These are phyloP conservation scores for Rhabdornis inornatus DNA, from an alignment of 2,113 vertebrate genomes.

Conservation along the genomic window DNA sequence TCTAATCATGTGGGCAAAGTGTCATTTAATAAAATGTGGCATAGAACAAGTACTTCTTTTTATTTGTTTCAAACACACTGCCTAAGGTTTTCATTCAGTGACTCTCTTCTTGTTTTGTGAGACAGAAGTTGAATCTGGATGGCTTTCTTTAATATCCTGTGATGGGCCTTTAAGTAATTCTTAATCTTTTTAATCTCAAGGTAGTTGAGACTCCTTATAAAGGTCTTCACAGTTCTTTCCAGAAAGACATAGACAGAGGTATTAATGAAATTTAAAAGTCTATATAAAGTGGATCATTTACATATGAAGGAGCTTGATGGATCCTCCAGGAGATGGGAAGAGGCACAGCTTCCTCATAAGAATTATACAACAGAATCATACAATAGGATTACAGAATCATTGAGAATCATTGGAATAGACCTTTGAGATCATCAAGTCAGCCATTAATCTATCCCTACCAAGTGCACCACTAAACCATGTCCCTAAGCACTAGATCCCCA, in stretches of 20 bases:
- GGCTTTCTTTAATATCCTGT: not conserved
- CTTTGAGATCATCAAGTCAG: not conserved
- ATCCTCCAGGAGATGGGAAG: not conserved
- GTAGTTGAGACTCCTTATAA: not conserved
- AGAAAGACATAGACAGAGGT: not conserved
- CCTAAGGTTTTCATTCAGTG: not conserved
- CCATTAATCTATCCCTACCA: not conserved
- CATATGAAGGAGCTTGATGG: not conserved
- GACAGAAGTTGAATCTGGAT: not conserved
- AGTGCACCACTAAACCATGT: not conserved
- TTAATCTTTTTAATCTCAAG: not conserved
- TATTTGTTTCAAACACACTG: not conserved
- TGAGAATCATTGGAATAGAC: not conserved
- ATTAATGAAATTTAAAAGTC: not conserved
- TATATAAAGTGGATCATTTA: not conserved
- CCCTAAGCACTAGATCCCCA: not conserved
- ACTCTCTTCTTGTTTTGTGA: not conserved
- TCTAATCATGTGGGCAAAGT: not conserved
- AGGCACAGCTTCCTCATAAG: not conserved
- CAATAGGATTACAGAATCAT: not conserved
- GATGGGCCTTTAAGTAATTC: not conserved
- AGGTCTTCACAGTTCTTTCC: not conserved
- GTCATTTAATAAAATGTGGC: not conserved
- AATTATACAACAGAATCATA: not conserved
- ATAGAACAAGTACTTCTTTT: not conserved